phyloP scores from a whole-genome alignment of 2,113 vertebrate species.

The Marmota monax region DNA sequence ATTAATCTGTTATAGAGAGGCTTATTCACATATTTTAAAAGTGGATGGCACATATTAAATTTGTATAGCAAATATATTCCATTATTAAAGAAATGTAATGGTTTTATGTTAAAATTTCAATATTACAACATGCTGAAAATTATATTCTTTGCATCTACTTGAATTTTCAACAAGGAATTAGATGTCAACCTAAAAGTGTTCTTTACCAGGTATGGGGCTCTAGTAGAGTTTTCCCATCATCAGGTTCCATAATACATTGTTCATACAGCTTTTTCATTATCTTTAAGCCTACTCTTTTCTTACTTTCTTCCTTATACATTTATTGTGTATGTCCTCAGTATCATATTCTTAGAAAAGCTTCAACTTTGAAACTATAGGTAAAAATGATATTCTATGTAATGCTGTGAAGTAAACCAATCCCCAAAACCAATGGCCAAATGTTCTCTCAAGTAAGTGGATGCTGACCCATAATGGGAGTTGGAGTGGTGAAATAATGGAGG shows the following conservation, averaged over 20 bases:
- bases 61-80: background rate
- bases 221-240: background rate
- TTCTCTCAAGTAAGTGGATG: too few species aligned
- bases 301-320: background rate
- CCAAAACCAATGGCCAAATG: too few species aligned
- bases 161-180: background rate
- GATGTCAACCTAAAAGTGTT: background rate
- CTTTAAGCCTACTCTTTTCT: background rate
- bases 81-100: background rate
- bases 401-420: too few species aligned
- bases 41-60: background rate
- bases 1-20: background rate
- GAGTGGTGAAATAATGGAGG: too few species aligned
- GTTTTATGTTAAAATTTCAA: background rate
- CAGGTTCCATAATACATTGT: background rate
- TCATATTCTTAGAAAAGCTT: conserved; percentile 1
- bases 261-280: background rate
- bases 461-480: too few species aligned
- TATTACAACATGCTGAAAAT: background rate
- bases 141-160: background rate
- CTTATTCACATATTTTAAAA: background rate
- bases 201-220: background rate
- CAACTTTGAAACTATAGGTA: background rate
- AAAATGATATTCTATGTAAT: too few species aligned
- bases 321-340: background rate